These are phyloP conservation scores for Phaethon lepturus DNA, from an alignment of 2,113 vertebrate genomes.

Conservation along the genomic window DNA sequence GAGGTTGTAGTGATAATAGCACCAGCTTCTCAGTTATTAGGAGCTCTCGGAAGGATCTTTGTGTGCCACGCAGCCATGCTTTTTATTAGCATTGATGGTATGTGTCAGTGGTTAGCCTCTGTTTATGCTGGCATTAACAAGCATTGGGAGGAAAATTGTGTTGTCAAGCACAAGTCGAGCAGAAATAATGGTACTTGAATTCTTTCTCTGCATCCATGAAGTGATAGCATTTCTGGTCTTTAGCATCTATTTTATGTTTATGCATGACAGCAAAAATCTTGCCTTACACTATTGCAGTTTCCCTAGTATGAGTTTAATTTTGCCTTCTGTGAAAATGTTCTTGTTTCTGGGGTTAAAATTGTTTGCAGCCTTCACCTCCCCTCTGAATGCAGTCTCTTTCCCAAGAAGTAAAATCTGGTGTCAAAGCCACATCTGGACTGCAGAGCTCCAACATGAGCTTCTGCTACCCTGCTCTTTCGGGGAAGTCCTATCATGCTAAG, in stretches of 20 bases:
- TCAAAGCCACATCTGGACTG: background rate
- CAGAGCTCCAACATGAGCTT: background rate
- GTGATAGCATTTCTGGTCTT: background rate
- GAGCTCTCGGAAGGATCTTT: background rate
- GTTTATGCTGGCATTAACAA: conserved; percentile 3
- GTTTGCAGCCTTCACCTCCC: background rate
- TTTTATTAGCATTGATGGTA: background rate
- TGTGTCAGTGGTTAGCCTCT: background rate
- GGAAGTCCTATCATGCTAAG: fast-evolving
- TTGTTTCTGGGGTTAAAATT: background rate
- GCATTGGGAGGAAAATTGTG: background rate
- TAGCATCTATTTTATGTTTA: background rate
- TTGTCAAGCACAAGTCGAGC: background rate
- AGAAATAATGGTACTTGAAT: background rate
- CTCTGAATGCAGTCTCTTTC: background rate
- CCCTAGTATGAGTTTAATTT: background rate
- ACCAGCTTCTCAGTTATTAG: background rate
- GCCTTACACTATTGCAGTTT: background rate
- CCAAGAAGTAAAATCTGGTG: background rate
- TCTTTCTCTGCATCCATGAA: background rate
- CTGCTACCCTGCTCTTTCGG: background rate
- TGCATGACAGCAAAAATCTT: background rate
- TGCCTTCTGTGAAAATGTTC: background rate
- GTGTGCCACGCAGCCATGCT: background rate
- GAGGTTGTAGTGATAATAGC: background rate